These are phyloP conservation scores for Pseudopodoces humilis DNA, from an alignment of 2,113 vertebrate genomes.

Conservation along the genomic window DNA sequence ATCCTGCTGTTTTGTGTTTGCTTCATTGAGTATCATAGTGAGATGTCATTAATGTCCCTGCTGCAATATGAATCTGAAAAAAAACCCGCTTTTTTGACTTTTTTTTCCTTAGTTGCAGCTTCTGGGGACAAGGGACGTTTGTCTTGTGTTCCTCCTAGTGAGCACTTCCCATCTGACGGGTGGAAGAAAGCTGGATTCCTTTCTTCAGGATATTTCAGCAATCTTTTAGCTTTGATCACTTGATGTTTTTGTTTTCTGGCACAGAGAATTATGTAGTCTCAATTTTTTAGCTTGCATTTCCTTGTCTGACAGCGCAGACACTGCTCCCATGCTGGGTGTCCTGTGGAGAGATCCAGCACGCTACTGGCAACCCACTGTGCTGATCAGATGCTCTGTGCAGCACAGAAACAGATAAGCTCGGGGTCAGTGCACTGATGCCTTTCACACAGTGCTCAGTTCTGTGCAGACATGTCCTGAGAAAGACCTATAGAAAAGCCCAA, in stretches of 20 bases:
- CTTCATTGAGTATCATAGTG: background rate
- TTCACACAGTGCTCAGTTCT: background rate
- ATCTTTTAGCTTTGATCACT: background rate
- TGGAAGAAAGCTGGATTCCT: background rate
- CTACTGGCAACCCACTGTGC: background rate
- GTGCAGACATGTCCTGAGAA: background rate
- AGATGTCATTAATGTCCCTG: background rate
- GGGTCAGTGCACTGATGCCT: background rate
- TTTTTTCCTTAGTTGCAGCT: background rate
- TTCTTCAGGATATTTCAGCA: background rate
- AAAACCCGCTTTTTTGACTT: background rate
- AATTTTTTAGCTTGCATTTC: background rate
- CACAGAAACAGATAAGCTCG: background rate
- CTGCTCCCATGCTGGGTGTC: background rate
- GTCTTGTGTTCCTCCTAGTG: background rate
- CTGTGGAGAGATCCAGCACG: background rate
- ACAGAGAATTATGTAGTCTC: background rate
- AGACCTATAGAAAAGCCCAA: background rate
- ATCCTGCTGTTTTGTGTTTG: background rate
- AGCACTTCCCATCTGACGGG: background rate
- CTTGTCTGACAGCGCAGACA: background rate
- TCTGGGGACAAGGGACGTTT: background rate
- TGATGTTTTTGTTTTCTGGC: background rate
- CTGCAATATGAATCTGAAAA: background rate
- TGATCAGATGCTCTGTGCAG: background rate